These are phyloP conservation scores for Tetramorium simillimum DNA, from an alignment of 1,140 invertebrate genomes.

Conservation along the genomic window DNA sequence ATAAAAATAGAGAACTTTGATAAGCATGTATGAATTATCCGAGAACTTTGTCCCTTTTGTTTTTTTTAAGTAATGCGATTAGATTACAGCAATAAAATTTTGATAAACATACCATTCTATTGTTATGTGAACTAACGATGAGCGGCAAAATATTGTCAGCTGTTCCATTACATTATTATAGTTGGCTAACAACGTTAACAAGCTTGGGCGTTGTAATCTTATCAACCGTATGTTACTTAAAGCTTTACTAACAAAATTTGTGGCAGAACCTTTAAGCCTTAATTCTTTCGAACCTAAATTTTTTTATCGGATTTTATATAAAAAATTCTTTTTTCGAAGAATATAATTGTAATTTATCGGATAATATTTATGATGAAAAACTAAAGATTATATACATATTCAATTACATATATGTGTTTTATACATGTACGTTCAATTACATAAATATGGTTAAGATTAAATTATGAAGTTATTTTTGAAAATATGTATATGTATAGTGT, in stretches of 20 bases:
- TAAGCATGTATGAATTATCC: not conserved
- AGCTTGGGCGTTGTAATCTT: not conserved
- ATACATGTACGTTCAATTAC: not conserved
- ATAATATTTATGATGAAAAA: not conserved
- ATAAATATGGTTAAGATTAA: not conserved
- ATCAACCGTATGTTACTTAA: conserved; percentile 8
- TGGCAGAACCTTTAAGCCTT: not conserved
- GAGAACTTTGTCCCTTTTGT: not conserved
- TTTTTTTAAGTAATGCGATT: not conserved
- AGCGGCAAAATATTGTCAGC: not conserved
- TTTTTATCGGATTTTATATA: not conserved
- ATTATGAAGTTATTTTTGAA: not conserved
- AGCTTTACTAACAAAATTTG: not conserved
- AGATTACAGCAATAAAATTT: not conserved
- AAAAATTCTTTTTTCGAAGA: not conserved
- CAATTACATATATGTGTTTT: not conserved
- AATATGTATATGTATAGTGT: no score
- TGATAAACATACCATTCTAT: not conserved
- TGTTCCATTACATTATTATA: conserved; percentile 13
- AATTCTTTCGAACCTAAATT: not conserved
- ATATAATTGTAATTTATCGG: not conserved
- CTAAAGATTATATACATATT: not conserved
- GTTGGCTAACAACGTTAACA: not conserved
- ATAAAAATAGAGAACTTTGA: not conserved
- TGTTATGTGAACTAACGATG: not conserved